phyloP scores from a whole-genome alignment of 2,797 vertebrate genomes.

The Parambassis ranga region DNA sequence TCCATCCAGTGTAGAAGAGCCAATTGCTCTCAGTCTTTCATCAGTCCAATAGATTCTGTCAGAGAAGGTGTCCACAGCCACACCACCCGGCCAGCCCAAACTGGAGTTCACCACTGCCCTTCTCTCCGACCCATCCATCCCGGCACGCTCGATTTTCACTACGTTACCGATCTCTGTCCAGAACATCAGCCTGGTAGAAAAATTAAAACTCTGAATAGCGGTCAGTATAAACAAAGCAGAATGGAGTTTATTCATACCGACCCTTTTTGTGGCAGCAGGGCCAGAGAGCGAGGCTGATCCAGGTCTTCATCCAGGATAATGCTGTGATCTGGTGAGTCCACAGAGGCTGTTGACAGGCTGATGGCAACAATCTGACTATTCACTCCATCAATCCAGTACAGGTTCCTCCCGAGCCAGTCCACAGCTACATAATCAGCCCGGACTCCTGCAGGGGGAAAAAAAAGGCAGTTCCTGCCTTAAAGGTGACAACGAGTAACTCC shows the following conservation, averaged over 20 bases:
- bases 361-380: constrained; percentile 84
- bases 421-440: constrained; percentile 86
- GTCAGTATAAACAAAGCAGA: background rate
- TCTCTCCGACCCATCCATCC: constrained; percentile 89
- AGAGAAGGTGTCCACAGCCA: constrained; percentile 83
- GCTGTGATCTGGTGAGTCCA: constrained; percentile 70
- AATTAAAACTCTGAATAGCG: background rate
- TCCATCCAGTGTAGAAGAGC: constrained; percentile 86
- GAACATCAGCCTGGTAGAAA: constrained; percentile 85
- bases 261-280: constrained; percentile 87
- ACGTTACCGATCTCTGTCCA: constrained; percentile 88
- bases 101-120: constrained; percentile 78
- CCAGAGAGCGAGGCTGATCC: constrained; percentile 85
- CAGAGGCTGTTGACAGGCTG: constrained; percentile 62
- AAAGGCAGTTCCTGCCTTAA: background rate
- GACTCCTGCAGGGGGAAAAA: constrained; percentile 80
- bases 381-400: constrained; percentile 89
- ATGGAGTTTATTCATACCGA: constrained; percentile 42
- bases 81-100: constrained; percentile 88
- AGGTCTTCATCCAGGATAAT: constrained; percentile 85
- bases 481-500: background rate
- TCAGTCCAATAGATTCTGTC: constrained; percentile 92
- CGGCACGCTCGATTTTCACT: constrained; percentile 85
- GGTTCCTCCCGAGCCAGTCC: constrained; percentile 91
- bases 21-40: constrained; percentile 84